Conservation (phyloP, 1,140 invertebrate species). For the Amphibalanus amphitrite region DNA sequence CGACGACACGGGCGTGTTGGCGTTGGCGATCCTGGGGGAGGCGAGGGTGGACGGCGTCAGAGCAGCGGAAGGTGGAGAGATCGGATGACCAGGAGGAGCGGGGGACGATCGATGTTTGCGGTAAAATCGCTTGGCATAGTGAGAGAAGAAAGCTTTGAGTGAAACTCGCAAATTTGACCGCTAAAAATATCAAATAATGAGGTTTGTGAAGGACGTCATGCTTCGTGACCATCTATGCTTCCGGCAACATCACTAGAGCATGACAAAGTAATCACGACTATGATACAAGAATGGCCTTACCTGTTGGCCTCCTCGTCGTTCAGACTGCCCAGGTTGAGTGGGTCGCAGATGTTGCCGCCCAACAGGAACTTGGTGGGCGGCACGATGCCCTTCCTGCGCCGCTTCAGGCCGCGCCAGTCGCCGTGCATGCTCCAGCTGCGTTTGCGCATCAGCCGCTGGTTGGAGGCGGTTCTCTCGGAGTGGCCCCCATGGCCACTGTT, state of each 20-base stretch:
- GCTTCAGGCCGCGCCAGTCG: constrained; percentile 3
- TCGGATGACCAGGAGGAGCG: no score
- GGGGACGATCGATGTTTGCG: no score
- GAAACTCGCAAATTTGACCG: no score
- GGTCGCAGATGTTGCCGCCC: constrained; percentile 87
- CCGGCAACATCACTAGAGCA: no score
- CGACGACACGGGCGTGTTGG: constrained; percentile 68
- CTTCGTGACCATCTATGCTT: no score
- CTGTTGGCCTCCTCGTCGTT: constrained; percentile 52
- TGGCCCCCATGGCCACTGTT: background rate
- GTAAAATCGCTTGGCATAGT: no score
- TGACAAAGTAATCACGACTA: no score
- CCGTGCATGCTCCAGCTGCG: background rate
- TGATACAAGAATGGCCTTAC: no score
- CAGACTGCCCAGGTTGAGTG: constrained; percentile 80
- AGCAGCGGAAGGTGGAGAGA: background rate
- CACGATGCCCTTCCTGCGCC: constrained; percentile 28
- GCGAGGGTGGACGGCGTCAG: background rate
- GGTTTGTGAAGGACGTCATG: no score
- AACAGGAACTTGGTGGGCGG: constrained; percentile 83
- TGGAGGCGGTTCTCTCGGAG: background rate
- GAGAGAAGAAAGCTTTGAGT: no score
- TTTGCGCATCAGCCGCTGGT: background rate
- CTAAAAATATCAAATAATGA: no score
- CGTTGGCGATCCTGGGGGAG: constrained; percentile 38